Evolutionary conservation across 2,888 invertebrate species (phyloP).

Genomic region (Parnassius smintheus): DNA sequence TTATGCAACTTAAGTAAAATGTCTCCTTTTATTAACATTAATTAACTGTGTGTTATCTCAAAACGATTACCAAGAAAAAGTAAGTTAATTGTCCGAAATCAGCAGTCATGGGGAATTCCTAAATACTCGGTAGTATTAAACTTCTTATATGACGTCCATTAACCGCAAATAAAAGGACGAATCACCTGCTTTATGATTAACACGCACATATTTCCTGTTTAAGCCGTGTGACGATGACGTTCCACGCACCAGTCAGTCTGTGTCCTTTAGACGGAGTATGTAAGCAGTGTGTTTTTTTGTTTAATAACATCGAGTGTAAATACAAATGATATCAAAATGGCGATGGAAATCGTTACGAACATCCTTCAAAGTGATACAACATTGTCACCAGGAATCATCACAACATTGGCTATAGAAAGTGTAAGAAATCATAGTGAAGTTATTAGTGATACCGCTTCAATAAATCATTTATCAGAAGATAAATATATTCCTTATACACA

Average conservation of each 20-base stretch:
- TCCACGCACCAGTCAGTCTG: constrained; percentile 42
- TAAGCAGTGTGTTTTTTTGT: constrained; percentile 1
- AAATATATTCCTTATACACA: constrained; percentile 4
- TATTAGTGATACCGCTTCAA: background rate
- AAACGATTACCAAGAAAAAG: background rate
- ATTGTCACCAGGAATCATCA: constrained; percentile 28
- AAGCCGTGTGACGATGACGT: constrained; percentile 34
- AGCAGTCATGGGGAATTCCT: constrained; percentile 11
- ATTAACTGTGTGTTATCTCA: too few relatives aligned
- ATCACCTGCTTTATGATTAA: constrained; percentile 57
- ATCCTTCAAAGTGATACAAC: constrained; percentile 29
- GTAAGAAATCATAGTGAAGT: constrained; percentile 7
- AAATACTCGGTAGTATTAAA: constrained; percentile 20
- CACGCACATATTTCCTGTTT: constrained; percentile 60
- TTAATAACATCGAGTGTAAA: constrained; percentile 20
- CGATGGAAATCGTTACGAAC: constrained; percentile 39
- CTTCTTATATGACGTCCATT: constrained; percentile 49
- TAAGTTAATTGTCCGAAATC: background rate
- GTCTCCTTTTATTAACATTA: too few relatives aligned
- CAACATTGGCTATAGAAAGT: constrained; percentile 25
- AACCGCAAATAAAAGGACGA: constrained; percentile 60
- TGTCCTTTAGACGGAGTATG: constrained; percentile 31
- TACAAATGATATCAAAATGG: constrained; percentile 48
- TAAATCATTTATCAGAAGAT: background rate
- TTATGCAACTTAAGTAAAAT: too few relatives aligned